Base-by-base conservation (phyloP, 1,140 invertebrate genomes). In the Lanistes nyassanus region DNA sequence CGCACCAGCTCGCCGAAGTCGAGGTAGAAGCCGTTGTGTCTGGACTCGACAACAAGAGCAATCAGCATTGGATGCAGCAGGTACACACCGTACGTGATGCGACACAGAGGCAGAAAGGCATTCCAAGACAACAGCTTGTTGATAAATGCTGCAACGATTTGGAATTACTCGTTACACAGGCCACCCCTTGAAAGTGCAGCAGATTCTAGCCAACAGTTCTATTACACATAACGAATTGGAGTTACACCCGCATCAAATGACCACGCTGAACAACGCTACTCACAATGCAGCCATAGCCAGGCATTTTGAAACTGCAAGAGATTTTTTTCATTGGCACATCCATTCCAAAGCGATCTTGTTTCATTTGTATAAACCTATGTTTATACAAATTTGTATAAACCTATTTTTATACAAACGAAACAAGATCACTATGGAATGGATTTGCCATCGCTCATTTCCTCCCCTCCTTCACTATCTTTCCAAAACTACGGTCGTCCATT, bases 61-160 rank as follows among this genome's bases (percentile, higher is more conserved):
- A 75, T 94, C 51, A 92, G 92, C 16, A 93, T 94, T 60, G 95
- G 95, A 47, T 84, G 82, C 3, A 83, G n/a, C 1, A 85, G 69
- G 67, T 83, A 86, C 11, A 78, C 74, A 7, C 78, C 76, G 71
- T 83, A 84, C 0, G 83, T 84, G 19, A 83, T 71, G 5, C 79
- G 67, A 31, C 76, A 75, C n/a, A 84, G 29, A 5, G 82, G 83
- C 3, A 81, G 53, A 21, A 83, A 80, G 13, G 79, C 26, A 23
- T 74, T 76, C 76, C 70, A 80, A 0, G 79, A 83, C 16, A 85
- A 67, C n/a, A 85, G 64, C n/a, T 53, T 69, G 60, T 83, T 80
- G n/a, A 84, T 75, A 11, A 78, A 53, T 37, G 81, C 84, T 85
- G 68, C 66, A 75, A 58, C 21, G 37, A 74, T 29, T 26, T 71